Evolutionary conservation across 2,797 vertebrate genomes (phyloP).

Genomic region (Phrynocephalus forsythii): DNA sequence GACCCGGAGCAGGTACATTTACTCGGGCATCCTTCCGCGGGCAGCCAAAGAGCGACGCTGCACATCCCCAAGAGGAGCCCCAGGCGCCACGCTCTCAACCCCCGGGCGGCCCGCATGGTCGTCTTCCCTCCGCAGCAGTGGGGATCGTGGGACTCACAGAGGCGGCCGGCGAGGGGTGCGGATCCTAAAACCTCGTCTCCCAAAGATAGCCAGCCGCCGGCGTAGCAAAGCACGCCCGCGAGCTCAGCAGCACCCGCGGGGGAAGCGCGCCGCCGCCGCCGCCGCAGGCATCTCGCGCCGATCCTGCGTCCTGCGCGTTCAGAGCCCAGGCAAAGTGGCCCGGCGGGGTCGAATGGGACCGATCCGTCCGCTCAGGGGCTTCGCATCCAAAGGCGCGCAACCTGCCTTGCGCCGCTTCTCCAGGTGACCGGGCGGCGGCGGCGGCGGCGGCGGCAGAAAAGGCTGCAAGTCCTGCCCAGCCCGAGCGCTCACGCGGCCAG

Average conservation of each 20-base stretch:
- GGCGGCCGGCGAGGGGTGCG: constrained; percentile 4
- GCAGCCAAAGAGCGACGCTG: constrained; percentile 58
- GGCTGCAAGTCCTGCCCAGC: background rate
- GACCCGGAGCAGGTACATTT: constrained; percentile 97
- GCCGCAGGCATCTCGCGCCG: constrained; percentile 16
- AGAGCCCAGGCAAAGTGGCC: background rate
- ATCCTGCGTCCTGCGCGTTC: background rate
- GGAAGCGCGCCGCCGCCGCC: constrained; percentile 31
- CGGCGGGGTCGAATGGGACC: background rate
- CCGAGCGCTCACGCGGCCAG: background rate
- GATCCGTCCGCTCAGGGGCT: background rate
- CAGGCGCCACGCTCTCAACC: constrained; percentile 66
- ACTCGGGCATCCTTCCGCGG: constrained; percentile 88
- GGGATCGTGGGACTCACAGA: constrained; percentile 42
- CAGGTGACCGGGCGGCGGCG: constrained; percentile 13
- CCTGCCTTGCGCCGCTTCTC: background rate
- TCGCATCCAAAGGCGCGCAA: background rate
- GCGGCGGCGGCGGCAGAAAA: background rate
- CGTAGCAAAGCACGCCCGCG: too few species aligned
- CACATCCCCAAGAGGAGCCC: constrained; percentile 59
- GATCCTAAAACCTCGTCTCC: too few species aligned
- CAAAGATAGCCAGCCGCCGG: constrained; percentile 35
- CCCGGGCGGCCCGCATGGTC: constrained; percentile 71
- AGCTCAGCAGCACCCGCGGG: constrained; percentile 56
- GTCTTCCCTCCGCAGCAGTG: background rate